Base-by-base conservation (phyloP, 2,888 invertebrate genomes). In the Drosophila mayaguana region DNA sequence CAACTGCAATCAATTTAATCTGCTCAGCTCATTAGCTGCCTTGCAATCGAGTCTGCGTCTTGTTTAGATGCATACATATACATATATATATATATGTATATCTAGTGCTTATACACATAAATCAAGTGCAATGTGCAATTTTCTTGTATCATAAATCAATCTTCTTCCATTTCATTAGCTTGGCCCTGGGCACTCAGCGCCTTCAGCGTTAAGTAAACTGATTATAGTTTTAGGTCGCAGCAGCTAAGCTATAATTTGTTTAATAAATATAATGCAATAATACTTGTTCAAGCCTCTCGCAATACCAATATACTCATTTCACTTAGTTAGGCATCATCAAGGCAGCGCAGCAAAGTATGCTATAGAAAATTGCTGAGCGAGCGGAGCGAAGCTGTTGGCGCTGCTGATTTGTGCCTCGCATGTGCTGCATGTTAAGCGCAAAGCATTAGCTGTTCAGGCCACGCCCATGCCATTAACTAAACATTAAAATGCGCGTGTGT, bases 291-390 rank as follows among this genome's bases (percentile, higher is more conserved):
- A 28, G 28, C 2, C 20, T 20, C 20, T 12, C 11, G 42, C 42
- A 5, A 9, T 4, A 18, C 45, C 5, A 48, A 48, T 48, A 48
- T 28, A 28, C 48, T 11, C 48, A 6, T 7, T 48, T 28, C 6
- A 12, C n/a, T 12, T 18, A 9, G 3, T 12, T 3, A 6, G 11
- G 28, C 0, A 1, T 11, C 48, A 48, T 28, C 18, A 12, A 32
- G 48, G 54, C 34, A 20, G 11, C 63, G 46, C 84, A 38, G 38
- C 59, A 72, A 89, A 81, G 89, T 81, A 78, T 81, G 83, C 89
- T 84, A 89, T 74, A 38, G 76, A 68, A 81, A 87, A 84, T 70
- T 59, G 62, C 14, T 32, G 50, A 32, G 18, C 14, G 18, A 14
- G 32, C n/a, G 8, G 8, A 8, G 62, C 68, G 34, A 73, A 45